Percentiles rank a stretch among this genome's conserved stretches.
phyloP scores from a whole-genome alignment of 2,888 invertebrate genomes.

The Nephrocerus scutellatus region DNA sequence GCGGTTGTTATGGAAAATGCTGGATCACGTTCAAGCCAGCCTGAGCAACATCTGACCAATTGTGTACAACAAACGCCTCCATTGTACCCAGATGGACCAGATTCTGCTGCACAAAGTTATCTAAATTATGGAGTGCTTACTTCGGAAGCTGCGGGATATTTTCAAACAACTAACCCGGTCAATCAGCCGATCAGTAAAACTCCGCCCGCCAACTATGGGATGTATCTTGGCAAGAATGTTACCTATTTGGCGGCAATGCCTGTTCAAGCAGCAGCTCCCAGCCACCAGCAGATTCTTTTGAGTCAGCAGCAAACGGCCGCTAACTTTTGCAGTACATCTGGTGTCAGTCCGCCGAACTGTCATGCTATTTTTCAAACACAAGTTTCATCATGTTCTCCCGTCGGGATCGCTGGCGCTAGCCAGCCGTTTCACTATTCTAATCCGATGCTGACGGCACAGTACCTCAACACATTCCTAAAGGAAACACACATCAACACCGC shows the following conservation, averaged over 20 bases:
- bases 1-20: constrained; percentile 9
- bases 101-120: background rate
- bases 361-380: constrained; percentile 16
- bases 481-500: constrained; percentile 23
- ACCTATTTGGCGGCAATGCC: constrained; percentile 25
- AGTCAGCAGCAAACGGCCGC: background rate
- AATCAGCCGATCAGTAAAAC: constrained; percentile 18
- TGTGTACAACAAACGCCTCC: constrained; percentile 1
- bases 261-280: constrained; percentile 14
- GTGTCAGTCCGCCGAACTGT: background rate
- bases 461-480: constrained; percentile 28
- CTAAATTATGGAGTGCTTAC: constrained; percentile 5
- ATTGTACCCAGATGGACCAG: constrained; percentile 2
- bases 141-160: constrained; percentile 22
- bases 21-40: background rate
- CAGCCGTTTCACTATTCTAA: constrained; percentile 26
- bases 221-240: constrained; percentile 25
- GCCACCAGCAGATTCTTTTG: constrained; percentile 19
- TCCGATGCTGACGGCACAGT: constrained; percentile 29
- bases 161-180: constrained; percentile 22
- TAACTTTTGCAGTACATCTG: background rate
- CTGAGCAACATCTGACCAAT: background rate
- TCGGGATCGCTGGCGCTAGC: no score
- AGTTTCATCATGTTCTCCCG: no score
- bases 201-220: constrained; percentile 18